These are phyloP conservation scores for Caerostris darwini DNA, from an alignment of 1,140 invertebrate species.

Conservation along the genomic window DNA sequence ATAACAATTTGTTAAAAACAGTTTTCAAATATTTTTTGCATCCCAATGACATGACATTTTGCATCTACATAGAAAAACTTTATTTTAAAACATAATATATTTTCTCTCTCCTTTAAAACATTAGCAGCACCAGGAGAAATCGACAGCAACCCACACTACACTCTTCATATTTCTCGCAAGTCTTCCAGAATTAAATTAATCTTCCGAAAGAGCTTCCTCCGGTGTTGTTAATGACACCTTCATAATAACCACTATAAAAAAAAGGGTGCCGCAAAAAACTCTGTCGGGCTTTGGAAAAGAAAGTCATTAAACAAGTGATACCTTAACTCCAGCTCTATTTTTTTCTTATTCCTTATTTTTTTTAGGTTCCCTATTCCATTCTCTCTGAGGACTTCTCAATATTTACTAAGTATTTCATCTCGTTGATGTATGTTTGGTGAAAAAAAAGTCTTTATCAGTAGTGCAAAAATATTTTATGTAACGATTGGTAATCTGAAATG, in stretches of 20 bases:
- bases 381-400: neutral
- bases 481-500: neutral
- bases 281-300: conserved; percentile 4
- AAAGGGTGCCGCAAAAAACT: neutral
- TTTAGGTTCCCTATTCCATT: neutral
- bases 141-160: neutral
- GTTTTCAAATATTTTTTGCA: too few species aligned
- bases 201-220: neutral
- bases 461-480: neutral
- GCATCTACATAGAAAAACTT: too few species aligned
- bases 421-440: neutral
- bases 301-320: conserved; percentile 54
- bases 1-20: too few species aligned
- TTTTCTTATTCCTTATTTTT: neutral
- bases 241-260: conserved; percentile 36
- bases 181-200: conserved; percentile 29
- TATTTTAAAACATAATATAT: too few species aligned
- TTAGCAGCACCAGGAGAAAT: too few species aligned
- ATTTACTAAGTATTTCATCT: neutral
- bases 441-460: conserved; percentile 49
- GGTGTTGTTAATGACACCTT: conserved; percentile 47
- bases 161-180: neutral
- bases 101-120: too few species aligned
- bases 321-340: neutral
- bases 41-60: too few species aligned